These are phyloP conservation scores for Nothura maculosa DNA, from an alignment of 2,797 vertebrate species.

Conservation along the genomic window DNA sequence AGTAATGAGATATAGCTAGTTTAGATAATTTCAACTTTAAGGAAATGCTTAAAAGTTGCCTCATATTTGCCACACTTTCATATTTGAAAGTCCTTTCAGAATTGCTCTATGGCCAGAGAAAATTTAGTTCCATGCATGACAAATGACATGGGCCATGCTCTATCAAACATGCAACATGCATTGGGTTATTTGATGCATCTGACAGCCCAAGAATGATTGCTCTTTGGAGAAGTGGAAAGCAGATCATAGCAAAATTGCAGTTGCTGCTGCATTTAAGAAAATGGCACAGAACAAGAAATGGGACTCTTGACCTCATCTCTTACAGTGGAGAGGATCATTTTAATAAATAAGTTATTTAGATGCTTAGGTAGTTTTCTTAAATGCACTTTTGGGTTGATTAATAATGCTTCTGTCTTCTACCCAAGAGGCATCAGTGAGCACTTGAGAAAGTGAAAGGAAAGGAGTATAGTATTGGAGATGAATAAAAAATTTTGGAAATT, in stretches of 20 bases:
- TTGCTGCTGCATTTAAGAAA: neutral
- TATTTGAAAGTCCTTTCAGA: conserved; percentile 15
- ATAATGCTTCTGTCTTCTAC: neutral
- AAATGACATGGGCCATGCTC: neutral
- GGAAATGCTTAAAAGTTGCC: neutral
- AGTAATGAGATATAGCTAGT: neutral
- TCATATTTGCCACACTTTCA: neutral
- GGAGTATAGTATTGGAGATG: neutral
- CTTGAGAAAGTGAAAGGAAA: neutral
- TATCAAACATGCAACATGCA: neutral
- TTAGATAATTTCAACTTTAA: conserved; percentile 3
- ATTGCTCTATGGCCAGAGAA: conserved; percentile 21
- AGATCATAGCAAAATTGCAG: neutral
- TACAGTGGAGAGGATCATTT: conserved; percentile 14
- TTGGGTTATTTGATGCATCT: neutral
- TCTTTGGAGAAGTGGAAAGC: neutral
- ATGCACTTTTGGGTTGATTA: conserved; percentile 23
- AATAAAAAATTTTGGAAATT: neutral
- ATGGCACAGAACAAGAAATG: neutral
- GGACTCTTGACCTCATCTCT: conserved; percentile 25
- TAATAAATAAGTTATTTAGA: conserved; percentile 57
- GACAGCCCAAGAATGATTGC: conserved; percentile 33
- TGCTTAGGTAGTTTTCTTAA: neutral
- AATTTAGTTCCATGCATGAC: conserved; percentile 31
- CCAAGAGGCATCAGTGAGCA: neutral